Evolutionary conservation across 53 echinoderm and acorn worm species (phyloP), one percentile per base, ranked within the genome.

Genomic region (Paelopatides confundens): DNA sequence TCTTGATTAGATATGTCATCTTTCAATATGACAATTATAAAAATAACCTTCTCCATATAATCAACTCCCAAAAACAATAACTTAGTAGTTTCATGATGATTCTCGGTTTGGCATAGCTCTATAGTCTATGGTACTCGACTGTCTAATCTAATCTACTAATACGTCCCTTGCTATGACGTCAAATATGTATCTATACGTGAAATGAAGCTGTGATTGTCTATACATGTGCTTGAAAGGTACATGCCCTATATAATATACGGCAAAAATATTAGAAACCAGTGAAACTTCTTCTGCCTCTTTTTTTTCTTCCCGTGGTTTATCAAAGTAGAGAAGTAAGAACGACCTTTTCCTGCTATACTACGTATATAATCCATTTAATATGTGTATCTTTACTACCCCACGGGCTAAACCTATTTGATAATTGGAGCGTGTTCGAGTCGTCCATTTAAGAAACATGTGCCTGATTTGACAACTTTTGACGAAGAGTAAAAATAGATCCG

Each of bases 321-420:
- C 58, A 58, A 58, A 58, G 18, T 23, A 21, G 58, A 23, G 58
- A 18, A 58, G n/a, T 58, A 58, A 58, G 58, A 6, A 58, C 58
- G 58, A 58, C 58, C 58, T 58, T 6, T 58, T 58, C 58, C 58
- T 58, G 58, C n/a, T 58, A n/a, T n/a, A 58, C 58, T 58, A 58
- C 58, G 58, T 6, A 5, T 58, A n/a, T 58, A 58, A 58, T 58
- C 58, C 58, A 58, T 58, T 58, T 58, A 58, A 58, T 58, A 74
- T 74, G 74, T 43, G 40, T 46, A 46, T 26, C 74, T 35, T 40
- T 40, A 28, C 40, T 74, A 27, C 39, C 74, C 74, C 74, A 74
- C 74, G 74, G 74, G 74, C 74, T 40, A 74, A 74, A 74, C 74
- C 74, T 74, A 74, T 74, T 46, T 74, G 74, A 74, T 74, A 74